These are phyloP conservation scores for Athene noctua DNA, from an alignment of 2,113 vertebrate genomes.

Conservation along the genomic window DNA sequence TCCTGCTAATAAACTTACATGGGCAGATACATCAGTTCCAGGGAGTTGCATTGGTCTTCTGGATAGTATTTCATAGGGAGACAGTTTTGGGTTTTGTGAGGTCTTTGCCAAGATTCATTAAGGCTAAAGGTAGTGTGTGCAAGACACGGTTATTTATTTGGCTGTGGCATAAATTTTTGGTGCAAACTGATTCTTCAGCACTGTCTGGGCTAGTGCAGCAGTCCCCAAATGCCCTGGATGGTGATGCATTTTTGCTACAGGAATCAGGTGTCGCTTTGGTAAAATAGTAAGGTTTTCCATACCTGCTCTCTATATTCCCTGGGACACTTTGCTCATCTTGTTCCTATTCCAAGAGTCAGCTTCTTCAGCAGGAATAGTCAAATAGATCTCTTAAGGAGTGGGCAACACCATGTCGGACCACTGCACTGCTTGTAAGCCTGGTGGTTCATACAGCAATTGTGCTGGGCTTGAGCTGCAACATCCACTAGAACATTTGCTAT, in stretches of 20 bases:
- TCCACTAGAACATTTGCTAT: neutral
- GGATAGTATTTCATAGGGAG: neutral
- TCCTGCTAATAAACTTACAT: neutral
- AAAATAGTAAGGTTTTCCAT: neutral
- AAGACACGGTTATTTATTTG: neutral
- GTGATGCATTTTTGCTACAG: neutral
- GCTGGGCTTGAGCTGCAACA: neutral
- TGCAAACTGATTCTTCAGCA: neutral
- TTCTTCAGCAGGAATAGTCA: neutral
- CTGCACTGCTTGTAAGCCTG: neutral
- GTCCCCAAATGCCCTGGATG: neutral
- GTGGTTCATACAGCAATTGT: fast-evolving
- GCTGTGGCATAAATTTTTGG: neutral
- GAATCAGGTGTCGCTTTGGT: neutral
- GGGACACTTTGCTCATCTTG: neutral
- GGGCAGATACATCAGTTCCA: neutral
- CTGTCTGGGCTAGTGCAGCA: neutral
- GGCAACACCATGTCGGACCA: neutral
- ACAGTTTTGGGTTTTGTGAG: neutral
- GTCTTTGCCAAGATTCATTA: neutral
- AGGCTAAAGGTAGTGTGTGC: neutral
- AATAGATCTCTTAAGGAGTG: neutral
- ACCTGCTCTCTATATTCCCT: neutral
- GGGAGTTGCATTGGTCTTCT: neutral
- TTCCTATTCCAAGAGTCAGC: neutral